Evolutionary conservation across 35 echinoderm and acorn worm species (phyloP).

Genomic region (Strongylocentrotus purpuratus): DNA sequence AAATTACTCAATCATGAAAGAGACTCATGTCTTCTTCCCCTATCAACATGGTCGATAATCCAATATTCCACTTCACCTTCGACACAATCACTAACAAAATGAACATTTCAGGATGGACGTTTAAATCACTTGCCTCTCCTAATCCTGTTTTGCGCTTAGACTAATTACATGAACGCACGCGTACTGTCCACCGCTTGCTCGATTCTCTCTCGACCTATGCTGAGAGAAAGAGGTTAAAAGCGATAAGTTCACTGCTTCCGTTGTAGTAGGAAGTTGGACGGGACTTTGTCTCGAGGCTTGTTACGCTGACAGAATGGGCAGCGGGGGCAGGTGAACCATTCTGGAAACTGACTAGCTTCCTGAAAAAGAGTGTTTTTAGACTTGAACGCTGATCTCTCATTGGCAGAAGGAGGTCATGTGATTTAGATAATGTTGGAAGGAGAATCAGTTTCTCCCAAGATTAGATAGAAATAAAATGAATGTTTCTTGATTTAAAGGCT

Average conservation of each 20-base stretch:
- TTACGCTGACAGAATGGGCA: background rate
- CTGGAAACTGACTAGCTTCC: background rate
- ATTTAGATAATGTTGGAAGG: background rate
- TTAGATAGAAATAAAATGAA: background rate
- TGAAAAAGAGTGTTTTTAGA: background rate
- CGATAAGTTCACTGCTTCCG: conserved; percentile 8
- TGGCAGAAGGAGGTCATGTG: background rate
- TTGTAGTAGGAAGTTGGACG: conserved; percentile 8
- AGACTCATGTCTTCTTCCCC: background rate
- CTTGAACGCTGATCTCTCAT: background rate
- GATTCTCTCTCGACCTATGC: background rate
- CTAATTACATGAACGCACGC: background rate
- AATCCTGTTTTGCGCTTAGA: background rate
- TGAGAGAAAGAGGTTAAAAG: background rate
- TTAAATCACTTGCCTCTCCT: background rate
- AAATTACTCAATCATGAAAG: background rate
- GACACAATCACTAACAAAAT: background rate
- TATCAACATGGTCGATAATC: background rate
- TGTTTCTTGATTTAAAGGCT: background rate
- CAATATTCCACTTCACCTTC: background rate
- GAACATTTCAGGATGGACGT: background rate
- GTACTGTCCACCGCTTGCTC: background rate
- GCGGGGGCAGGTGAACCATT: background rate
- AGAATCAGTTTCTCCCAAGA: background rate
- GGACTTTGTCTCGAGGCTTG: background rate